Evolutionary conservation across 2,888 invertebrate species (phyloP).

Genomic region (Anagyrus pseudococci): DNA sequence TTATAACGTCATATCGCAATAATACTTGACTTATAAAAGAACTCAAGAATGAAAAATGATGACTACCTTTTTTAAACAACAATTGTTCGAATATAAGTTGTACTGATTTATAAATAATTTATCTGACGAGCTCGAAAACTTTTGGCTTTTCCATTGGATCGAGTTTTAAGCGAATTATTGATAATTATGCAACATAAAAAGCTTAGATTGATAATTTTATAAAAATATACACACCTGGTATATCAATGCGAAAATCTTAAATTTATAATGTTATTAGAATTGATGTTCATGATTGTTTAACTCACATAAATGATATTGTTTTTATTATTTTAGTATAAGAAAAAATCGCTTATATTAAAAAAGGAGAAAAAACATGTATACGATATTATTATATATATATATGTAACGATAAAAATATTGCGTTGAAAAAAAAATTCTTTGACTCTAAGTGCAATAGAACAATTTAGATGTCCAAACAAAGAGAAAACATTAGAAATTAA

Average conservation of each 20-base stretch:
- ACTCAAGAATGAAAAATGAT: neutral
- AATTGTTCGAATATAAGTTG: neutral
- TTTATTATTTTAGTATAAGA: no score
- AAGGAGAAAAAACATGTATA: constrained; percentile 22
- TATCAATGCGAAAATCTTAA: neutral
- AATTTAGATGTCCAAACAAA: constrained; percentile 1
- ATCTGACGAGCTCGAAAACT: neutral
- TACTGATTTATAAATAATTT: neutral
- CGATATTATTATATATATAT: no score
- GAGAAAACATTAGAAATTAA: neutral
- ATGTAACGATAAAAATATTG: neutral
- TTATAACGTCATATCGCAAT: neutral
- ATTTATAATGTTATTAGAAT: no score
- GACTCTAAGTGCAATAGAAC: constrained; percentile 19
- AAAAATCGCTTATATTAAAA: neutral
- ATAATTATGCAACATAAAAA: neutral
- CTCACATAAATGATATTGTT: no score
- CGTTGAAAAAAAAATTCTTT: constrained; percentile 5
- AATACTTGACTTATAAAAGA: neutral
- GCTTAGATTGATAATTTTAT: neutral
- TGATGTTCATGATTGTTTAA: no score
- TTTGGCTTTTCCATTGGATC: neutral
- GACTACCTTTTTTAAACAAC: neutral
- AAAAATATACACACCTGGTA: neutral
- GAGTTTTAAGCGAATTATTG: neutral